Conservation (phyloP, 2,888 invertebrate species). For the Tyria jacobaeae region DNA sequence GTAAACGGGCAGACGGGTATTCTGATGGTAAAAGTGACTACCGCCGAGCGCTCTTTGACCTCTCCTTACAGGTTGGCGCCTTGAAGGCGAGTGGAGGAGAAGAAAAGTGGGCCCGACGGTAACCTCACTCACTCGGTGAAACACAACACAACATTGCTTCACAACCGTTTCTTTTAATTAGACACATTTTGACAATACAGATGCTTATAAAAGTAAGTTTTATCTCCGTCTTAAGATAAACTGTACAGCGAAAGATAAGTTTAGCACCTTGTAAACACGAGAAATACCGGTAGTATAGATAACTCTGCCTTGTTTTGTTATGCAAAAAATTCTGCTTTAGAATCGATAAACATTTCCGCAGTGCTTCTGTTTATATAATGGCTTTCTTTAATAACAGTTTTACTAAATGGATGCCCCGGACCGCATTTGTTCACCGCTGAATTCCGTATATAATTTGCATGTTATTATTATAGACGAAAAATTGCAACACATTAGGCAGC, state of each 20-base stretch:
- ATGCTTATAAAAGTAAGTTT: background rate
- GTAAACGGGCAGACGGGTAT: no score
- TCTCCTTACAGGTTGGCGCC: no score
- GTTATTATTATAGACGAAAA: slow-evolving; percentile 77
- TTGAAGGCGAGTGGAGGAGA: no score
- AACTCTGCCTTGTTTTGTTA: slow-evolving; percentile 4
- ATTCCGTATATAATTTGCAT: slow-evolving; percentile 65
- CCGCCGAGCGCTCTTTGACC: no score
- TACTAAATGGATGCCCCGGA: slow-evolving; percentile 32
- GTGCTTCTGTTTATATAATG: slow-evolving; percentile 16
- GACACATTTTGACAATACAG: no score
- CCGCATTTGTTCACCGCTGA: slow-evolving; percentile 33
- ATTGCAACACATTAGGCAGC: slow-evolving; percentile 79
- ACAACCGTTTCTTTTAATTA: background rate
- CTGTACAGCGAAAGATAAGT: background rate
- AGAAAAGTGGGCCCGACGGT: no score
- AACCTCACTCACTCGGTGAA: no score
- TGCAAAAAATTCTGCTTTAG: slow-evolving; percentile 10
- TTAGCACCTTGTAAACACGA: no score
- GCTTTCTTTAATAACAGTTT: slow-evolving; percentile 27
- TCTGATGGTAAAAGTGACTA: no score
- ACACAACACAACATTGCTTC: no score
- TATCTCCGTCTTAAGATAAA: background rate
- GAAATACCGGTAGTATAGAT: background rate
- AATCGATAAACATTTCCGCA: slow-evolving; percentile 15